These are phyloP conservation scores for Sebastiscus tertius DNA, from an alignment of 2,797 vertebrate genomes.

Conservation along the genomic window DNA sequence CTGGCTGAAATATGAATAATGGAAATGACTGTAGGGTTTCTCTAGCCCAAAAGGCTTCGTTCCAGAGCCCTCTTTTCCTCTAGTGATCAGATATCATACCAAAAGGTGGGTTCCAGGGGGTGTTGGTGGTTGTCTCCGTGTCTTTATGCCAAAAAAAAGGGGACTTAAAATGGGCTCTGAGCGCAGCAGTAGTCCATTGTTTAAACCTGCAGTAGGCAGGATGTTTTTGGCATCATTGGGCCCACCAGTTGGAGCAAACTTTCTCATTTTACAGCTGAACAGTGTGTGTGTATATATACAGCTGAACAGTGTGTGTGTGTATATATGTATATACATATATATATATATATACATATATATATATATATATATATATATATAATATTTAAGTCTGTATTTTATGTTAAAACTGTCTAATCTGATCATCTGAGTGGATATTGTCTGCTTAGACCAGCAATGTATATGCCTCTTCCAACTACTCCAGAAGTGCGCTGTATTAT, in stretches of 20 bases:
- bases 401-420: neutral
- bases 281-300: no score
- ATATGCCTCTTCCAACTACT: conserved; percentile 6
- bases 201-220: neutral
- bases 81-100: conserved; percentile 47
- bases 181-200: neutral
- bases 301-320: no score
- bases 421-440: neutral
- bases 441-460: neutral
- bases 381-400: conserved; percentile 7
- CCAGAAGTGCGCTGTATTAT: neutral
- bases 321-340: no score
- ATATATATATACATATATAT: no score
- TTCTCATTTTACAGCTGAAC: no score
- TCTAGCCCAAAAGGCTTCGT: conserved; percentile 45
- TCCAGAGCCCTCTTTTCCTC: conserved; percentile 36
- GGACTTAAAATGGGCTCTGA: neutral
- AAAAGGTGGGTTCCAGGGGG: conserved; percentile 6
- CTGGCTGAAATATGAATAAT: conserved; percentile 69
- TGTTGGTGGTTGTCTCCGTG: neutral
- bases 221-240: no score
- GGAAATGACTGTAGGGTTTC: conserved; percentile 64
- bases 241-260: no score
- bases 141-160: neutral
- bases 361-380: no score